Evolutionary conservation across 2,888 invertebrate species (phyloP), one percentile per base, ranked within the genome.

Genomic region (Antheraea assamensis): DNA sequence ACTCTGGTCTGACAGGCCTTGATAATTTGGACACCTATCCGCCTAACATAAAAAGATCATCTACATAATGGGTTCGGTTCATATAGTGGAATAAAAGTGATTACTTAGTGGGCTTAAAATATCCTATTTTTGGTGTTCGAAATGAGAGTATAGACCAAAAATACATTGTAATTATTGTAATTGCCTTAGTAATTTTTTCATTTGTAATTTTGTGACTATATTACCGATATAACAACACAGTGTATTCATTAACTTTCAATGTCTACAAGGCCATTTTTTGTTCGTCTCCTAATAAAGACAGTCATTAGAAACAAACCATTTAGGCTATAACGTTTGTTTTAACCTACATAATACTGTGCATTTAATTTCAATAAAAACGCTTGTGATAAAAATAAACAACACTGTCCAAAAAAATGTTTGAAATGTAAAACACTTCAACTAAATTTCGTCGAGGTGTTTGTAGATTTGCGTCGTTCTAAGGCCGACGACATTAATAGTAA

Each of bases 191-290:
- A 10, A n/a, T 10, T 55, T 55, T 55, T 21, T 24, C 8, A 55
- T 21, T 8, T 55, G 55, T 55, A 21, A 55, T 24, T 24, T n/a
- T n/a, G n/a, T 58, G n/a, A 58, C 10, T 24, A 24, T 58, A 13
- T 58, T 58, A 58, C 24, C 7, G 10, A 58, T 58, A 24, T 13
- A 8, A 58, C 13, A 58, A 24, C n/a, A 24, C 58, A 58, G 7
- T 58, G n/a, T n/a, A 10, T 58, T n/a, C 72, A 31, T 74, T 49
- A 75, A 75, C 82, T 82, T 81, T 82, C 78, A 77, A 80, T 78
- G 64, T 72, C 73, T 71, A 72, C 78, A 82, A 82, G 82, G 81
- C 75, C 76, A 71, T 72, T 78, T 80, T 78, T 81, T 80, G 74
- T 77, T 52, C 75, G 75, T 61, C 73, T 74, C 72, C 70, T 72